phyloP scores from a whole-genome alignment of 1,140 invertebrate genomes.

The Dermatophagoides farinae region DNA sequence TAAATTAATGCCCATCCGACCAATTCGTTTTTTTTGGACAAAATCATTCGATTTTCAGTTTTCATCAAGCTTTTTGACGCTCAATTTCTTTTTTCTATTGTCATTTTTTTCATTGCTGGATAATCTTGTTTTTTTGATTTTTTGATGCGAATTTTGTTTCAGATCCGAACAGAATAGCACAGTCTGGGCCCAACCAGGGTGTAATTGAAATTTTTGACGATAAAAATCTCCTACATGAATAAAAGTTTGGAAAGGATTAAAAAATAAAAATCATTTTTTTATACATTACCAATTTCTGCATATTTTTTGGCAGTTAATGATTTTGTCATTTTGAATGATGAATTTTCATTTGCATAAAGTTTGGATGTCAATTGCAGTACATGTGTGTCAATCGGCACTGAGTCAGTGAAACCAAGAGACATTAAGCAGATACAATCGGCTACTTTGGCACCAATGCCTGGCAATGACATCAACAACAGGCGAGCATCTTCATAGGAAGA shows the following conservation, averaged over 20 bases:
- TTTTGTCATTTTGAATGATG: constrained; percentile 32
- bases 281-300: constrained; percentile 45
- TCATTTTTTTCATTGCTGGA: too few relatives aligned
- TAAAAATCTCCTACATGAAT: constrained; percentile 40
- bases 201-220: constrained; percentile 53
- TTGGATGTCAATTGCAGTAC: constrained; percentile 71
- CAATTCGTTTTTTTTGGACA: too few relatives aligned
- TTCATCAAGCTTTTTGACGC: too few relatives aligned
- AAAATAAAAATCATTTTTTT: not conserved
- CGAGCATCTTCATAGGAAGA: constrained; percentile 50
- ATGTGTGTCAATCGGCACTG: constrained; percentile 89
- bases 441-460: constrained; percentile 56
- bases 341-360: constrained; percentile 57
- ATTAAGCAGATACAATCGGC: constrained; percentile 97
- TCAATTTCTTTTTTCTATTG: too few relatives aligned
- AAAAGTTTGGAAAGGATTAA: constrained; percentile 3
- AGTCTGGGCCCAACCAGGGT: constrained; percentile 87
- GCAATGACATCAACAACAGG: constrained; percentile 46
- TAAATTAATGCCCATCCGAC: too few relatives aligned
- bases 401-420: constrained; percentile 68
- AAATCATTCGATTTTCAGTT: too few relatives aligned
- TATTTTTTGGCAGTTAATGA: constrained; percentile 64
- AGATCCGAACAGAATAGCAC: constrained; percentile 56
- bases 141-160: constrained; percentile 32
- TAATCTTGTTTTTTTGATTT: not conserved